These are phyloP conservation scores for Drosophila virilis DNA, from an alignment of 1,140 invertebrate species.

Conservation along the genomic window DNA sequence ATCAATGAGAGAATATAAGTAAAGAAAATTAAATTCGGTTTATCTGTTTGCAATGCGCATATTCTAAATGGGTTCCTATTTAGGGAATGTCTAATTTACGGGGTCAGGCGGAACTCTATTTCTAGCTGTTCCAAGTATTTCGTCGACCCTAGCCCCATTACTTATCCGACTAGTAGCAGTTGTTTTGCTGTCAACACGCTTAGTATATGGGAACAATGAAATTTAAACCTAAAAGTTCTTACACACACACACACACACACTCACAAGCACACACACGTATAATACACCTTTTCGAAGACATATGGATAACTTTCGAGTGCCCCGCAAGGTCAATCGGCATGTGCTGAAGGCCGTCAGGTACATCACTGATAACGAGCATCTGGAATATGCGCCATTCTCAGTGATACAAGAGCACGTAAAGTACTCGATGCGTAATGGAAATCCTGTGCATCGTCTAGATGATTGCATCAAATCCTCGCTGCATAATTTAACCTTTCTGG, in stretches of 20 bases:
- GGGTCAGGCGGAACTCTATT: too few species aligned
- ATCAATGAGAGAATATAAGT: too few species aligned
- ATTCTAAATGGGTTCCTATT: not conserved
- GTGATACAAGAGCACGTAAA: constrained; percentile 15
- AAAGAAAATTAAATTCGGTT: too few species aligned
- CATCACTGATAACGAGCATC: not conserved
- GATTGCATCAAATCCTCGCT: constrained; percentile 12
- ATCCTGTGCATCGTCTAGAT: constrained; percentile 17
- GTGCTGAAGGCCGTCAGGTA: constrained; percentile 29
- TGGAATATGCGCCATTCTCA: constrained; percentile 2
- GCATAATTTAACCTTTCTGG: constrained; percentile 2
- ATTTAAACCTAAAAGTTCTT: not conserved
- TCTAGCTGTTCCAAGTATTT: too few species aligned
- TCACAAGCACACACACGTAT: not conserved
- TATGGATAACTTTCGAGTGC: constrained; percentile 40
- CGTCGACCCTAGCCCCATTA: too few species aligned
- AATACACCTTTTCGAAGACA: too few species aligned
- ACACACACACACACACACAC: not conserved
- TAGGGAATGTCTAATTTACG: not conserved
- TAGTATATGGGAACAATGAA: not conserved
- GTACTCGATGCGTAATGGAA: constrained; percentile 29
- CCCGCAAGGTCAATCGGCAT: constrained; percentile 37
- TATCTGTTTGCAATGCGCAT: too few species aligned
- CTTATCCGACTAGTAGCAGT: not conserved
- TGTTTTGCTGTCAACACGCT: not conserved